These are phyloP conservation scores for Keiferia lycopersicella DNA, from an alignment of 2,888 invertebrate genomes.

Conservation along the genomic window DNA sequence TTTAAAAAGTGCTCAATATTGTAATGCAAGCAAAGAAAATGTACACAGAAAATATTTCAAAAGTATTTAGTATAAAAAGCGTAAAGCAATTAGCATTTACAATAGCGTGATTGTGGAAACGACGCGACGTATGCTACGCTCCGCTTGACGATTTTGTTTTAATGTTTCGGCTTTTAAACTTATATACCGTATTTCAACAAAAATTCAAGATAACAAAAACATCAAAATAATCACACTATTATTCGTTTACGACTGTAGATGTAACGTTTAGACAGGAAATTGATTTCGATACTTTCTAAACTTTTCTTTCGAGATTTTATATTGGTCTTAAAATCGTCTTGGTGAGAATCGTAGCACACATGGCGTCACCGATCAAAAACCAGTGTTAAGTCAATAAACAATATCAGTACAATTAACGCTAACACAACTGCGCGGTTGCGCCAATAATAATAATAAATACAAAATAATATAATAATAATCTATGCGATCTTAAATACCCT, in stretches of 20 bases:
- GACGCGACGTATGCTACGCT: constrained; percentile 6
- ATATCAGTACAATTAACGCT: constrained; percentile 52
- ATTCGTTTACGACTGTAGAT: too few relatives aligned
- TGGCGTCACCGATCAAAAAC: constrained; percentile 19
- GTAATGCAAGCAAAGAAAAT: neutral
- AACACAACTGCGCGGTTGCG: constrained; percentile 52
- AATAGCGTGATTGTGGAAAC: constrained; percentile 39
- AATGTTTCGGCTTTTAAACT: neutral
- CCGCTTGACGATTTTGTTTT: neutral
- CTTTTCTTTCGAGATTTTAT: too few relatives aligned
- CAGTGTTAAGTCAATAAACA: constrained; percentile 37
- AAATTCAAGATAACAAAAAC: neutral
- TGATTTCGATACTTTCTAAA: too few relatives aligned
- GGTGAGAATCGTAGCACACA: constrained; percentile 1
- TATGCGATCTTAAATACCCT: constrained; percentile 81
- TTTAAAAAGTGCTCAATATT: constrained; percentile 52
- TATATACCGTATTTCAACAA: too few relatives aligned
- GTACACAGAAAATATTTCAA: constrained; percentile 41
- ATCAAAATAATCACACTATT: neutral
- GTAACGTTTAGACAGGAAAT: too few relatives aligned
- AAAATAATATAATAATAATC: constrained; percentile 74
- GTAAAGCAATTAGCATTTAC: constrained; percentile 76
- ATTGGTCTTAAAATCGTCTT: too few relatives aligned
- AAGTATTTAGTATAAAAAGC: constrained; percentile 72
- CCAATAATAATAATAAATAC: constrained; percentile 70